These are phyloP conservation scores for Cosmorhoe ocellata DNA, from an alignment of 2,888 invertebrate species.

Conservation along the genomic window DNA sequence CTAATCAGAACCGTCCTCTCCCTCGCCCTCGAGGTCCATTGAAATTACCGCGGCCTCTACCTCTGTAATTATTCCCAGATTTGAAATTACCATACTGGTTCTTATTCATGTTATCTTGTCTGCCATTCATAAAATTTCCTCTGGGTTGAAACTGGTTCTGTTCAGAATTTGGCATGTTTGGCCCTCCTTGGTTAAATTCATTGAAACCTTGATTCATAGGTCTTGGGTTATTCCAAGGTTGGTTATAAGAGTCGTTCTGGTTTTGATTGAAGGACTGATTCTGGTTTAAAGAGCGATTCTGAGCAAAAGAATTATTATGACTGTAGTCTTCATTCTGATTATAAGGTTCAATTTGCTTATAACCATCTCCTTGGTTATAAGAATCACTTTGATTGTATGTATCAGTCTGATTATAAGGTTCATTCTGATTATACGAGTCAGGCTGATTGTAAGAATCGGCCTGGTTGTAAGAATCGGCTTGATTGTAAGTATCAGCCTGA, in stretches of 20 bases:
- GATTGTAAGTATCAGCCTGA: conserved; percentile 24
- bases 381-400: background rate
- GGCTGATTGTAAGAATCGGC: conserved; percentile 24
- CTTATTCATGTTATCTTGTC: conserved; percentile 34
- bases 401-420: conserved; percentile 14
- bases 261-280: conserved; percentile 18
- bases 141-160: conserved; percentile 28
- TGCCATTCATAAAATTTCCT: conserved; percentile 51
- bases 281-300: conserved; percentile 7
- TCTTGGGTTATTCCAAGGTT: conserved; percentile 26
- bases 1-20: conserved; percentile 39
- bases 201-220: conserved; percentile 22
- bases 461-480: conserved; percentile 12
- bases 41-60: conserved; percentile 46
- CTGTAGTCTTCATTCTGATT: conserved; percentile 24
- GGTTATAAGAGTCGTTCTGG: conserved; percentile 23
- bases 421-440: conserved; percentile 7
- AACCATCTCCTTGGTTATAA: too few relatives aligned
- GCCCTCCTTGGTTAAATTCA: conserved; percentile 16
- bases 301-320: conserved; percentile 14
- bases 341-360: conserved; percentile 5
- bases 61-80: conserved; percentile 35
- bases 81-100: conserved; percentile 44
- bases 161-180: conserved; percentile 1
- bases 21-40: conserved; percentile 53